These are phyloP conservation scores for Rhynchopsitta pachyrhyncha DNA, from an alignment of 2,113 vertebrate genomes.

Conservation along the genomic window DNA sequence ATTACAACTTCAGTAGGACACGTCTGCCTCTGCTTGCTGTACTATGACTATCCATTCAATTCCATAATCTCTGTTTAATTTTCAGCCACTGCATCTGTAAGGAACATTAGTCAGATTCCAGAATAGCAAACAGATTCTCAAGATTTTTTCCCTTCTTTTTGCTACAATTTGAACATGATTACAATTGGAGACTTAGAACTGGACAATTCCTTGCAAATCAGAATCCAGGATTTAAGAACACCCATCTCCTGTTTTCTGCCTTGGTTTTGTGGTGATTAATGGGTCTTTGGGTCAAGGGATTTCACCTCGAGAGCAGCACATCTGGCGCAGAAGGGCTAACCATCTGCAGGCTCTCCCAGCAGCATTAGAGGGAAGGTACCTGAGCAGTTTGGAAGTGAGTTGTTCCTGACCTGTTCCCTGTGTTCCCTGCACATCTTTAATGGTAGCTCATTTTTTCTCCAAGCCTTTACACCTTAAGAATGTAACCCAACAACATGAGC, in stretches of 20 bases:
- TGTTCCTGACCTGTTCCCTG: neutral
- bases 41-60: neutral
- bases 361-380: conserved; percentile 15
- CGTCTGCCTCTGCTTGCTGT: neutral
- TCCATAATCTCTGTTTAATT: neutral
- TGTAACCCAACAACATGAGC: neutral
- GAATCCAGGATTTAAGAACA: neutral
- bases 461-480: neutral
- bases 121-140: neutral
- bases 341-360: neutral
- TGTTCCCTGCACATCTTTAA: neutral
- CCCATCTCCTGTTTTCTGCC: neutral
- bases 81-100: neutral
- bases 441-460: neutral
- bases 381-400: neutral
- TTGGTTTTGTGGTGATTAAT: neutral
- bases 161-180: neutral
- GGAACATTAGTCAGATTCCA: neutral
- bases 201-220: neutral
- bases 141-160: neutral
- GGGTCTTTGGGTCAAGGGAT: neutral
- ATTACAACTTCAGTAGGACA: neutral
- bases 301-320: neutral
- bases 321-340: neutral
- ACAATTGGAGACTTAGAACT: neutral